These are phyloP conservation scores for Rhinella marina DNA, from an alignment of 2,797 vertebrate species.

Conservation along the genomic window DNA sequence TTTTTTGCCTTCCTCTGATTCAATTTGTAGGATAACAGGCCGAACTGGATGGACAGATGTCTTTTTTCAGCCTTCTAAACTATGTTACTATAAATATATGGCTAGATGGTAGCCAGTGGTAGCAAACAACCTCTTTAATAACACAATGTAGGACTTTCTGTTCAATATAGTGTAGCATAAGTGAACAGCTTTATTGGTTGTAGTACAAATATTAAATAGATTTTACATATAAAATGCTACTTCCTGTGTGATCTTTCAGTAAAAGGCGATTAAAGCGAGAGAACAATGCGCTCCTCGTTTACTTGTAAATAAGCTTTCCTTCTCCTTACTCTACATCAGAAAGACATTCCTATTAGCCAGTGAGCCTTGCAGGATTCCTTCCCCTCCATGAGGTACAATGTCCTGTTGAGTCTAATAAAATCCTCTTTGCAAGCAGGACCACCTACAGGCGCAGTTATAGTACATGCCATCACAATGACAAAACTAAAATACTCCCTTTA, in stretches of 20 bases:
- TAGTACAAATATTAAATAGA: not conserved
- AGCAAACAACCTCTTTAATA: too few species aligned
- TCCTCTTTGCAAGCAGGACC: not conserved
- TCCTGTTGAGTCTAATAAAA: slow-evolving; percentile 16
- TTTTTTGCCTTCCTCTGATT: too few species aligned
- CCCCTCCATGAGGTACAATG: not conserved
- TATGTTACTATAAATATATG: too few species aligned
- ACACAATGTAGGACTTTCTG: not conserved
- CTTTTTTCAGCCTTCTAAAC: too few species aligned
- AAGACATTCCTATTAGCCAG: slow-evolving; percentile 11
- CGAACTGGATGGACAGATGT: too few species aligned
- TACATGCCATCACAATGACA: too few species aligned
- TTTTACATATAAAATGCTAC: not conserved
- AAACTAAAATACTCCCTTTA: not conserved
- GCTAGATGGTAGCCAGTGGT: too few species aligned
- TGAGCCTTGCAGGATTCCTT: not conserved
- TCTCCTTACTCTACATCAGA: slow-evolving; percentile 5
- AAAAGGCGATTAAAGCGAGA: not conserved
- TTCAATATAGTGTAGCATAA: not conserved
- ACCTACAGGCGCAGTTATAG: not conserved
- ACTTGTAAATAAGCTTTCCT: slow-evolving; percentile 26
- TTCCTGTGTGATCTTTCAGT: not conserved
- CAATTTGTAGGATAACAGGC: too few species aligned
- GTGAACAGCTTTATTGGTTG: not conserved
- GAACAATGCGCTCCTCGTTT: not conserved